Base-by-base conservation (phyloP, 2,797 vertebrate species). In the Aselliscus stoliczkanus region DNA sequence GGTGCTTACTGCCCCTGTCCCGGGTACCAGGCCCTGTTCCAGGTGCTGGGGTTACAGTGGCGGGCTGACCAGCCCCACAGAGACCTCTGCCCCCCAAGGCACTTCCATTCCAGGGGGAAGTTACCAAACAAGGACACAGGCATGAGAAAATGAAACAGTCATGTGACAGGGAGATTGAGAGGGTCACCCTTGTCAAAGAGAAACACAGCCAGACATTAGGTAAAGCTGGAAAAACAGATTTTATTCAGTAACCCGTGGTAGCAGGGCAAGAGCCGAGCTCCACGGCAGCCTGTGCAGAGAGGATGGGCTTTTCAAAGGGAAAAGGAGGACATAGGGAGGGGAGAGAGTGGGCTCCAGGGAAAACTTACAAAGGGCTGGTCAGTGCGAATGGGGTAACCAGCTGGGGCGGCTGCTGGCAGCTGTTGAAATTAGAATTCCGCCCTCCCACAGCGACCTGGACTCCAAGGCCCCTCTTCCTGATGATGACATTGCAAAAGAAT, bases 361-460 rank as follows among this genome's bases (percentile, higher is more conserved):
- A 25, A 18, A 7, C 27, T 2, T 4, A 1, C 17, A 10, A 13
- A 37, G 17, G 2, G 6, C 17, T 4, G 77, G 29, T 23, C n/a
- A 0, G 52, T 1, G 52, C 4, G 10, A 25, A 2, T 1, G 34
- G 2, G 1, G 0, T 4, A 11, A 31, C 65, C 31, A 1, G 70
- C 10, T 1, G 34, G 21, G 79, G n/a, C 29, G 25, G 5, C 73
- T 7, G 7, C 21, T 14, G 13, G 11, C 50, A 3, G 0, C 25
- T n/a, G 2, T 7, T 4, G 50, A 31, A 17, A 29, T 44, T 13
- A 4, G 54, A 70, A 3, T 13, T 44, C 70, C 15, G 10, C 18
- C 76, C 47, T 21, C 70, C 67, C 18, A 0, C 0, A 4, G 23
- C 67, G 58, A 7, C n/a, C 10, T 2, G 58, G 42, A 34, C 20